A percentile compares a stretch with the other conserved stretches of the same genome.
phyloP scores from a whole-genome alignment of 1,140 invertebrate species.

The Anagrus nilaparvatae region DNA sequence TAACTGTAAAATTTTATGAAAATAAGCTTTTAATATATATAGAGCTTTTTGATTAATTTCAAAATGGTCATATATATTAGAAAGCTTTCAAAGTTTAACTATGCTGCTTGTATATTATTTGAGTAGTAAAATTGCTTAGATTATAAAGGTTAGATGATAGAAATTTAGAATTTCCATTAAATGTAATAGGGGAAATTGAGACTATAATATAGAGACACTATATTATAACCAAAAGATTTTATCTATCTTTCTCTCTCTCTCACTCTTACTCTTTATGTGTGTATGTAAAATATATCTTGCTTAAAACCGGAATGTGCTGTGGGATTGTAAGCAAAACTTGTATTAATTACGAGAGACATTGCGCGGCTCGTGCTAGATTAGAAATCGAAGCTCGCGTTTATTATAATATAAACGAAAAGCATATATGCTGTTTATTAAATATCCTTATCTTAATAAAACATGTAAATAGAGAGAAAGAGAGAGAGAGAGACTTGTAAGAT shows the following conservation, averaged over 20 bases:
- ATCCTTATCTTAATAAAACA: no score
- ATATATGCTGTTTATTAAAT: no score
- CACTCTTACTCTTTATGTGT: not conserved
- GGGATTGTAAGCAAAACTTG: slow-evolving; percentile 42
- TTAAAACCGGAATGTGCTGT: slow-evolving; percentile 39
- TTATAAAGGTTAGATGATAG: slow-evolving; percentile 31
- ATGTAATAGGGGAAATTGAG: slow-evolving; percentile 37
- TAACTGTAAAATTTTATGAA: no score
- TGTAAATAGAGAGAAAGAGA: no score
- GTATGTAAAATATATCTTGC: slow-evolving; percentile 14
- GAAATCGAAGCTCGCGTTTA: slow-evolving; percentile 39
- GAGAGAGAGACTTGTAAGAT: no score
- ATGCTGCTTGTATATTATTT: no score
- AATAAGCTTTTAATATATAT: no score
- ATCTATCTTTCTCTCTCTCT: not conserved
- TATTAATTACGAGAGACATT: slow-evolving; percentile 43
- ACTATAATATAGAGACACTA: slow-evolving; percentile 37
- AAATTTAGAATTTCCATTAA: slow-evolving; percentile 41
- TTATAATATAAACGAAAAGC: slow-evolving; percentile 6
- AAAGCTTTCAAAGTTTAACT: no score
- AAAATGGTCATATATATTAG: no score
- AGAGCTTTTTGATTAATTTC: no score
- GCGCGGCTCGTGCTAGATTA: slow-evolving; percentile 35
- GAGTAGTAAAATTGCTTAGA: slow-evolving; percentile 34
- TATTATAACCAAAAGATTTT: slow-evolving; percentile 22